phyloP scores from a whole-genome alignment of 1,140 invertebrate genomes.

The Apolygus lucorum region DNA sequence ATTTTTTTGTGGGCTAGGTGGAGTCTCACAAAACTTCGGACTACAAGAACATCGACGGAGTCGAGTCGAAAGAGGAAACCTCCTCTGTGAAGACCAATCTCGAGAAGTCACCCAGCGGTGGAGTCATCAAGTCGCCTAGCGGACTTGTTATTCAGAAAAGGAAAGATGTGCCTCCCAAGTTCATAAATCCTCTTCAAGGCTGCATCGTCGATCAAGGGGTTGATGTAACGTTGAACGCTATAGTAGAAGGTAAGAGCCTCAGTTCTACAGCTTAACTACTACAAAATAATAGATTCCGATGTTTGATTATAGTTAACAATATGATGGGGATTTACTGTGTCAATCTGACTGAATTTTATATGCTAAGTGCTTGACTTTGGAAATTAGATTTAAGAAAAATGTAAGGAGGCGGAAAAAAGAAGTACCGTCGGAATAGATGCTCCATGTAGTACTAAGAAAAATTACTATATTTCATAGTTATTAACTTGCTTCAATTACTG shows the following conservation, averaged over 20 bases:
- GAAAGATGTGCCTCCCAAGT: constrained; percentile 54
- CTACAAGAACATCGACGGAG: constrained; percentile 33
- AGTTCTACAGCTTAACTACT: no score
- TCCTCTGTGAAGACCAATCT: constrained; percentile 3
- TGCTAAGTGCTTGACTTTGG: no score
- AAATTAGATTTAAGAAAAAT: no score
- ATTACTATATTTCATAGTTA: no score
- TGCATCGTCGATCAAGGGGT: constrained; percentile 67
- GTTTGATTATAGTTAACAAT: no score
- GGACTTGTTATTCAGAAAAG: constrained; percentile 31
- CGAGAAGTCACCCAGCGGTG: neutral
- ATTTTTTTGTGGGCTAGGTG: constrained; percentile 29
- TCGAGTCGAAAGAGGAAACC: constrained; percentile 28
- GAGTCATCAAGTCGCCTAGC: neutral
- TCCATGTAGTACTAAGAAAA: no score
- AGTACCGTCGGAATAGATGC: no score
- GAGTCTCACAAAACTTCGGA: constrained; percentile 35
- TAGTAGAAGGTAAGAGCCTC: constrained; percentile 57
- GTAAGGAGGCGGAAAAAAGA: no score
- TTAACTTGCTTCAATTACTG: no score
- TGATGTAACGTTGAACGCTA: constrained; percentile 59
- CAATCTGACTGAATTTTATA: no score
- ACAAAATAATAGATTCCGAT: no score
- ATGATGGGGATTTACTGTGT: no score
- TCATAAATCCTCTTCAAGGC: constrained; percentile 57